Conservation (phyloP, 2,888 invertebrate species). For the Tachina fera region DNA sequence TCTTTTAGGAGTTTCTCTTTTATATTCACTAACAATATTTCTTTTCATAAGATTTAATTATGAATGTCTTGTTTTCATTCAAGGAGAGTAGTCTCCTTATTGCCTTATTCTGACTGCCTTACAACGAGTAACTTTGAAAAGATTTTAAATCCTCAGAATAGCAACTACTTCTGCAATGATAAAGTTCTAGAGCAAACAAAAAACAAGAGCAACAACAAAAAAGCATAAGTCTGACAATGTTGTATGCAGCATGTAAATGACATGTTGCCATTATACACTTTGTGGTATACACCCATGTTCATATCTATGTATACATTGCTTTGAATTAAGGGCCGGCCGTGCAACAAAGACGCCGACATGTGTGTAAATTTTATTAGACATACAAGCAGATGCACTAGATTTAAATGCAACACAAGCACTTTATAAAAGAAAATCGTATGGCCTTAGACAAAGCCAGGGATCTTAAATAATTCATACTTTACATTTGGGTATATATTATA, state of each 20-base stretch:
- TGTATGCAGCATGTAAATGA: slow-evolving; percentile 61
- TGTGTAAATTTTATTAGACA: slow-evolving; percentile 27
- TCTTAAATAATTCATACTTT: background rate
- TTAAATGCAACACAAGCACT: slow-evolving; percentile 8
- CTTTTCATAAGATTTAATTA: too few relatives aligned
- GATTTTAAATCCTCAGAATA: slow-evolving; percentile 4
- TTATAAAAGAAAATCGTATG: slow-evolving; percentile 14
- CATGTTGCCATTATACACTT: slow-evolving; percentile 61
- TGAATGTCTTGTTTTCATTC: too few relatives aligned
- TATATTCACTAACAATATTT: too few relatives aligned
- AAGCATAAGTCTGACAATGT: slow-evolving; percentile 43
- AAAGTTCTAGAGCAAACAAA: slow-evolving; percentile 17
- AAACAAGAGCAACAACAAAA: slow-evolving; percentile 9
- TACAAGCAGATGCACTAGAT: slow-evolving; percentile 5
- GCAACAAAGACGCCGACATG: slow-evolving; percentile 9
- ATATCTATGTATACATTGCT: background rate
- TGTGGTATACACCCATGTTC: background rate
- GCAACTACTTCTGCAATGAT: slow-evolving; percentile 29
- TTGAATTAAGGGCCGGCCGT: slow-evolving; percentile 32
- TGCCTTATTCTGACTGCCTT: background rate
- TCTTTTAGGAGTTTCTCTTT: too few relatives aligned
- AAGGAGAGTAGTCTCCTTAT: background rate
- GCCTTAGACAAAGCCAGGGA: background rate
- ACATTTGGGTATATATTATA: too few relatives aligned
- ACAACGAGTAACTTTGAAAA: slow-evolving; percentile 4